Base-by-base conservation (phyloP, 2,888 invertebrate species). In the Tetramorium bicarinatum region DNA sequence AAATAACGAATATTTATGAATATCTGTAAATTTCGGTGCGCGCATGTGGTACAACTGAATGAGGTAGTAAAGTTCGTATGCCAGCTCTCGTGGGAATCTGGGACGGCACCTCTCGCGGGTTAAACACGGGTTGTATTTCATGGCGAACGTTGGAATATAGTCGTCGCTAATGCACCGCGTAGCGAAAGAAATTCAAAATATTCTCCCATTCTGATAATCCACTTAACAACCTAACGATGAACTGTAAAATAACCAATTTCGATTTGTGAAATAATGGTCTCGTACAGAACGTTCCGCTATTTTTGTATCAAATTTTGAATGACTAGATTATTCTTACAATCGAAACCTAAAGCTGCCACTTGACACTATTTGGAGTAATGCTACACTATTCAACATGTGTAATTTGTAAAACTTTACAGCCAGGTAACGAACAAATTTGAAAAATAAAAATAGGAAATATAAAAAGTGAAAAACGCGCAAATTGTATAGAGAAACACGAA, bases 1-100 rank as follows among this genome's bases (percentile, higher is more conserved):
- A 64, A 59, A 47, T 80, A 80, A 80, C 79, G 47, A 72, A 59
- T 80, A 80, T 80, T 80, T 80, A 80, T 80, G 79, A 80, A 80
- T 72, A 72, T 80, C 72, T 72, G 71, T 80, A 80, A 59, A 80
- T 80, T 79, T 59, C 38, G 56, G 59, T 25, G 34, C 47, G 59
- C 71, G 25, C 59, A 47, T 59, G 59, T 25, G 72, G 38, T 72
- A 47, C 18, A 72, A 71, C 79, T 71, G 56, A 72, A 79, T 79
- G 71, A 80, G 59, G 47, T 47, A 59, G 79, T 72, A 80, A 80
- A 80, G 72, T 56, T 72, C 79, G 21, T 59, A 80, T 80, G 72
- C 47, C 72, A 59, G 72, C 71, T 80, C 79, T 72, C 79, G 79
- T 72, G 79, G 72, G 72, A 80, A 80, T 80, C 59, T 72, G 47